phyloP scores from a whole-genome alignment of 2,797 vertebrate genomes.

The Cynodonichthys magdalenae region DNA sequence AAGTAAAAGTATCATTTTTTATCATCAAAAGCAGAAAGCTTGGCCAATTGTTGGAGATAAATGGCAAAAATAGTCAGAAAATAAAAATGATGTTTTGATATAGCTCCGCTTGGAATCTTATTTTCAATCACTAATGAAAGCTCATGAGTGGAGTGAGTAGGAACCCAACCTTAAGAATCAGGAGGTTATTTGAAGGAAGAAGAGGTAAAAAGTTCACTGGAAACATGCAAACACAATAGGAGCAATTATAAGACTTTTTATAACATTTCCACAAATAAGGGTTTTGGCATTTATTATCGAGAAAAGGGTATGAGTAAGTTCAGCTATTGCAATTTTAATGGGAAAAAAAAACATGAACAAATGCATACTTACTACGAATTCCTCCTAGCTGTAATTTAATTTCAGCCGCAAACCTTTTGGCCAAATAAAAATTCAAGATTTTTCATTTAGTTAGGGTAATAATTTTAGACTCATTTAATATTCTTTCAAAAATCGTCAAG shows the following conservation, averaged over 20 bases:
- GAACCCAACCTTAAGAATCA: background rate
- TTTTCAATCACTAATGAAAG: no score
- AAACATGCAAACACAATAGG: background rate
- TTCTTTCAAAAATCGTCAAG: background rate
- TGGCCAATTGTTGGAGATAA: no score
- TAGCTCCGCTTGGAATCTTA: no score
- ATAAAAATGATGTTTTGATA: no score
- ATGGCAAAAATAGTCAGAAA: no score
- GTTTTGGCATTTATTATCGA: background rate
- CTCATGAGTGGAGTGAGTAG: no score
- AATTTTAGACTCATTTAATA: conserved; percentile 1
- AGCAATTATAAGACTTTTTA: background rate
- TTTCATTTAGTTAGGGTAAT: background rate
- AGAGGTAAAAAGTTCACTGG: background rate
- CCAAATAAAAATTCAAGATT: background rate
- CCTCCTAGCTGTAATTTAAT: background rate
- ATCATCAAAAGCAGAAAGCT: no score
- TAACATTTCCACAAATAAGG: background rate
- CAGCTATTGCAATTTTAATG: background rate
- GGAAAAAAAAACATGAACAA: background rate
- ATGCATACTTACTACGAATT: no score
- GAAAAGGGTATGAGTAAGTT: background rate
- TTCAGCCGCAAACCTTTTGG: background rate
- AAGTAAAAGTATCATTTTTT: no score
- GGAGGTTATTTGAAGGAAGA: background rate